Percentiles rank a stretch among this genome's conserved stretches.
Conservation (phyloP, 2,797 vertebrate genomes). For the Chaetophractus vellerosus region DNA sequence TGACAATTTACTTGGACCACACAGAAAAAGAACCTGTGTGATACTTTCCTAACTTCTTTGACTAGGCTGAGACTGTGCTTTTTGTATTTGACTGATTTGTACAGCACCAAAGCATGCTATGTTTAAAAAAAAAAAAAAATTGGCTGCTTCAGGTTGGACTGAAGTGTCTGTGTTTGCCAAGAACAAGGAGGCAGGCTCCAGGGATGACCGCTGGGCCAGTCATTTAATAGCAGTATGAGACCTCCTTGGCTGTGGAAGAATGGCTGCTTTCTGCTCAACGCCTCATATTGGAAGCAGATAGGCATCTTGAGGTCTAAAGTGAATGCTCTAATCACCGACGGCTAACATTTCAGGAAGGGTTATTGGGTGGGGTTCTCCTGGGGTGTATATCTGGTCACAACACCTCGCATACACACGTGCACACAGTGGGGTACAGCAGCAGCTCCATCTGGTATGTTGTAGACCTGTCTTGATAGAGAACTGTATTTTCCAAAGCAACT, state of each 20-base stretch:
- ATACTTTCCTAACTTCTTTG: neutral
- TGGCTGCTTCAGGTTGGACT: neutral
- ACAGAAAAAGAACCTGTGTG: neutral
- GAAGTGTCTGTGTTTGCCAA: slow-evolving; percentile 30
- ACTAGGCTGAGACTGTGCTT: neutral
- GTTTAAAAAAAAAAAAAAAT: slow-evolving; percentile 60
- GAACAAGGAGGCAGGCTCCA: slow-evolving; percentile 19
- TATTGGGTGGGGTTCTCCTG: neutral
- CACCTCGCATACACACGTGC: neutral
- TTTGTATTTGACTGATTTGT: slow-evolving; percentile 60
- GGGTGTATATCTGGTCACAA: no score
- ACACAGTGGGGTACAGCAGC: neutral
- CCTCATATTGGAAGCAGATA: neutral
- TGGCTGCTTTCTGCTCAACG: neutral
- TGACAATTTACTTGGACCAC: neutral
- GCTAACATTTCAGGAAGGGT: neutral
- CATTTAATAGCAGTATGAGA: slow-evolving; percentile 19
- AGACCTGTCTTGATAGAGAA: slow-evolving; percentile 32
- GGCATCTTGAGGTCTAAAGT: slow-evolving; percentile 3
- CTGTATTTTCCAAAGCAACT: slow-evolving; percentile 69
- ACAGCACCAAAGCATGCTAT: slow-evolving; percentile 9
- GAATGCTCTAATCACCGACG: neutral
- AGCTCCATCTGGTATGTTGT: slow-evolving; percentile 51
- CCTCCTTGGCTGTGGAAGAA: neutral
- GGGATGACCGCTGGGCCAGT: neutral